These are phyloP conservation scores for Brachymystax lenok DNA, from an alignment of 2,797 vertebrate species.

Conservation along the genomic window DNA sequence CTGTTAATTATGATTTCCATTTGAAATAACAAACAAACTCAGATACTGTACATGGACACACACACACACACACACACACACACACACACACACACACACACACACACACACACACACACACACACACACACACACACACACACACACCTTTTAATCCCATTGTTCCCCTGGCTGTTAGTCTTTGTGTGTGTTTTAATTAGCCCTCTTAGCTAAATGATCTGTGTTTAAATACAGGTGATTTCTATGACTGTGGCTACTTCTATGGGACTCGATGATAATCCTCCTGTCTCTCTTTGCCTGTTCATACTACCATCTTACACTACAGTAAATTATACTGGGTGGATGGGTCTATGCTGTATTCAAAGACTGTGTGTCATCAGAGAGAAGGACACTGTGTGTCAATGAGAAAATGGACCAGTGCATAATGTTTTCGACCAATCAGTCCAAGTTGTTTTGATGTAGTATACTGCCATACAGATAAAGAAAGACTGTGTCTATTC, in stretches of 20 bases:
- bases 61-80: not conserved
- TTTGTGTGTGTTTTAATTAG: slow-evolving; percentile 52
- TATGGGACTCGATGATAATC: slow-evolving; percentile 1
- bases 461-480: not conserved
- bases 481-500: too few species aligned
- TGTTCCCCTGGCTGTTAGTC: slow-evolving; percentile 38
- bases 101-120: slow-evolving; percentile 14
- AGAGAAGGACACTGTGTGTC: not conserved
- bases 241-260: slow-evolving; percentile 20
- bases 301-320: too few species aligned
- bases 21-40: slow-evolving; percentile 16
- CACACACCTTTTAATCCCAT: slow-evolving; percentile 26
- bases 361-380: not conserved
- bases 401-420: not conserved
- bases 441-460: not conserved
- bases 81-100: not conserved
- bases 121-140: slow-evolving; percentile 2
- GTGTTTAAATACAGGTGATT: slow-evolving; percentile 38
- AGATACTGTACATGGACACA: not conserved
- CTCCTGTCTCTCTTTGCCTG: too few species aligned
- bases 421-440: not conserved
- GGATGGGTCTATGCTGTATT: not conserved
- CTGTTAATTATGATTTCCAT: too few species aligned
- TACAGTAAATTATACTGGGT: too few species aligned
- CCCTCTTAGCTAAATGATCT: slow-evolving; percentile 48